Evolutionary conservation across 2,113 vertebrate species (phyloP), one percentile per base, ranked within the genome.

Genomic region (Opisthocomus hoazin): DNA sequence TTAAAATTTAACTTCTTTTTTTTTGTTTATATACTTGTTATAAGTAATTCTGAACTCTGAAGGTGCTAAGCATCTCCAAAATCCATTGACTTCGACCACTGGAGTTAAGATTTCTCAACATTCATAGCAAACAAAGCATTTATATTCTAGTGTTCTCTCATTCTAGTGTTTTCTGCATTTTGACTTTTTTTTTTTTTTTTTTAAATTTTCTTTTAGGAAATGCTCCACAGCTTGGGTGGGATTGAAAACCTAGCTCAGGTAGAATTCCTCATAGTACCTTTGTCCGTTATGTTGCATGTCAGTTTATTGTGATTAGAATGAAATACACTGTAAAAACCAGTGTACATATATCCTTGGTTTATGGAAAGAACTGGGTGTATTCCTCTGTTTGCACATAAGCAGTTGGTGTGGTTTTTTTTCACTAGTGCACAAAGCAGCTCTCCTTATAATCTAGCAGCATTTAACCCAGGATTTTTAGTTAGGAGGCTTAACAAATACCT

Each of bases 161-260:
- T 70, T 58, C 21, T 64, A 34, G 2, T 63, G 5, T 37, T 53
- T 61, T 87, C 60, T 46, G 18, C 69, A 22, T 64, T 85, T 65
- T 83, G 36, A 29, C 9, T 46, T 0, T 43, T 60, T 21, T 39
- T 6, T 10, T 32, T 53, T 5, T 12, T 43, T 29, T 45, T 84
- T 92, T 71, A 37, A n/a, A n/a, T 50, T 93, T 95, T 94, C 48
- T 48, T 70, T 32, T 91, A 98, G 97, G 97, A 97, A 94, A 85
- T 96, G 15, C 93, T 98, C 15, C 94, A 97, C 60, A 95, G 39
- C 56, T 86, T 98, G 93, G 92, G 95, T 65, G 96, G 97, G 27
- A 97, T 96, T 63, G 96, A 97, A 95, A 96, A 90, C 57, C 95
- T 98, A 20, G 94, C 96, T 82, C 97, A 97, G 97, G 96, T 98